Conservation (phyloP, 2,888 invertebrate species). For the Mactromeris polynyma region DNA sequence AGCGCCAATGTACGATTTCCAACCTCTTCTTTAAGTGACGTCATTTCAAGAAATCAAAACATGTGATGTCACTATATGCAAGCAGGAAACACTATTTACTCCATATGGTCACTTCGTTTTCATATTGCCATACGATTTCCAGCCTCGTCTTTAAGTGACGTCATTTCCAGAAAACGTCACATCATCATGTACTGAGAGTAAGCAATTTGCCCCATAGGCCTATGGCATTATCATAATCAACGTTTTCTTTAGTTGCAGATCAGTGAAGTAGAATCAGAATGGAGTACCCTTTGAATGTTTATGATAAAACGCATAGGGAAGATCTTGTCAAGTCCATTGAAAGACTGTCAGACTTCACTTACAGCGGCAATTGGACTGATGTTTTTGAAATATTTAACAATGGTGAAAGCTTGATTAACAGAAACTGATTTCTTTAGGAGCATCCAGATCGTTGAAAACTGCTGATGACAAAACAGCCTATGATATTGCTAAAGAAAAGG, state of each 20-base stretch:
- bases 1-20: too few relatives aligned
- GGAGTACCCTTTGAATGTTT: constrained; percentile 54
- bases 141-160: too few relatives aligned
- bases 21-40: too few relatives aligned
- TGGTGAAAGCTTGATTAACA: constrained; percentile 40
- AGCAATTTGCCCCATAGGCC: too few relatives aligned
- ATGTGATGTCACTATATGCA: too few relatives aligned
- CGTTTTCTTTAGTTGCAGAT: neutral
- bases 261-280: neutral
- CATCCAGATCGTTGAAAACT: constrained; percentile 54
- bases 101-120: too few relatives aligned
- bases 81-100: too few relatives aligned
- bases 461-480: constrained; percentile 53
- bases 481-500: constrained; percentile 51
- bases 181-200: too few relatives aligned
- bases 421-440: constrained; percentile 38
- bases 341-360: constrained; percentile 35
- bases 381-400: constrained; percentile 35
- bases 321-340: neutral
- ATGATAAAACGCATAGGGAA: constrained; percentile 7
- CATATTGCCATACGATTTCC: too few relatives aligned
- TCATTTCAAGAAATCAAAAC: too few relatives aligned
- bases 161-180: too few relatives aligned
- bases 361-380: constrained; percentile 35
- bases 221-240: too few relatives aligned